Percentiles rank a stretch among this genome's conserved stretches.
These are phyloP conservation scores for Limnephilus auricula DNA, from an alignment of 2,888 invertebrate genomes.

Conservation along the genomic window DNA sequence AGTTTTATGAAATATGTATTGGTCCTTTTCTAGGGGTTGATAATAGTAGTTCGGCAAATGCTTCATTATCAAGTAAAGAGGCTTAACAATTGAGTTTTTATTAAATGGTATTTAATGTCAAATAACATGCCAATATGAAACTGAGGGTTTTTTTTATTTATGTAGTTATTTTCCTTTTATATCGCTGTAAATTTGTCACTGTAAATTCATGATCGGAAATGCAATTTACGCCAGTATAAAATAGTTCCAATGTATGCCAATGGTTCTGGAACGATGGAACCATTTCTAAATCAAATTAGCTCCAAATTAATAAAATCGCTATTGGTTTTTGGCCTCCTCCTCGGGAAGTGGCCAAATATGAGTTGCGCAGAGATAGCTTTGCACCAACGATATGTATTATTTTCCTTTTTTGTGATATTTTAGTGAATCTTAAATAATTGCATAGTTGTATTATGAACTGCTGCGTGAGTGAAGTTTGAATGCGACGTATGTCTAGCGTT, in stretches of 20 bases:
- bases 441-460: slow-evolving; percentile 31
- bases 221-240: too few species aligned
- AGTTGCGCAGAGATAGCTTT: background rate
- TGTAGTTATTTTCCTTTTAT: background rate
- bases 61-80: background rate
- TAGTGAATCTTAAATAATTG: slow-evolving; percentile 37
- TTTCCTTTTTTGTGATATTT: slow-evolving; percentile 40
- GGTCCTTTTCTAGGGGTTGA: background rate
- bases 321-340: background rate
- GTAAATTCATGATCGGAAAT: background rate
- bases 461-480: background rate
- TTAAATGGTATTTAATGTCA: background rate
- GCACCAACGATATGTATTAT: background rate
- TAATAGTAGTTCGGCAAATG: background rate
- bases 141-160: background rate
- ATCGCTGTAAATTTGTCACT: background rate
- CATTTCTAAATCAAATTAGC: background rate
- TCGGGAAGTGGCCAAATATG: background rate
- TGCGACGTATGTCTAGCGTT: background rate
- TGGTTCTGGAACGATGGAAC: background rate
- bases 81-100: background rate
- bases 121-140: background rate
- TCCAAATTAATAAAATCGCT: background rate
- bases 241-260: too few species aligned
- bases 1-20: background rate